Percentiles rank a stretch among this genome's conserved stretches.
Evolutionary conservation across 2,797 vertebrate genomes (phyloP).

Genomic region (Tokudaia tokunoshimensis): DNA sequence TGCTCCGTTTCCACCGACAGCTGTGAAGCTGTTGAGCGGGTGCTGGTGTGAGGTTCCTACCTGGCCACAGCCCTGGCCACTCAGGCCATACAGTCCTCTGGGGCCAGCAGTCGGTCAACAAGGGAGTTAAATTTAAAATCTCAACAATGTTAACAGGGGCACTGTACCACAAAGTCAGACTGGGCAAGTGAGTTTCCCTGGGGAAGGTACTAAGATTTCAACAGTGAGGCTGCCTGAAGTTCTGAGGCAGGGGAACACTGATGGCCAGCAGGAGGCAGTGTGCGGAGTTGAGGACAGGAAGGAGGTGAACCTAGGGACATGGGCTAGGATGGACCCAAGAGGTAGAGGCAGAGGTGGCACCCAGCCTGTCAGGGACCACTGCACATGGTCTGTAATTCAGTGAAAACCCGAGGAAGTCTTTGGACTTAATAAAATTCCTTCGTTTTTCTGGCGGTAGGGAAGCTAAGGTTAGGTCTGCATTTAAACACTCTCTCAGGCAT

Average conservation of each 20-base stretch:
- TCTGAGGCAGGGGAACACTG: not conserved
- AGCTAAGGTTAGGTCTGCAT: not conserved
- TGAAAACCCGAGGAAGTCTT: not conserved
- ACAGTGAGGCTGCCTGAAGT: not conserved
- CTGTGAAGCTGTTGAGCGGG: not conserved
- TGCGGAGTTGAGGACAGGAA: not conserved
- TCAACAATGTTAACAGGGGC: not conserved
- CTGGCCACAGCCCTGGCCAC: not conserved
- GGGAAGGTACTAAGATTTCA: not conserved
- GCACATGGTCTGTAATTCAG: conserved; percentile 12
- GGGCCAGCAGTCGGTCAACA: not conserved
- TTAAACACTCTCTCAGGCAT: not conserved
- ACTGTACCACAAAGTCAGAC: not conserved
- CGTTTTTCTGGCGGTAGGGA: not conserved
- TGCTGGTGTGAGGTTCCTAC: not conserved
- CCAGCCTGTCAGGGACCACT: not conserved
- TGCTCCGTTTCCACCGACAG: not conserved
- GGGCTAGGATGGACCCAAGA: not conserved
- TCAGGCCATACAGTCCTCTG: not conserved
- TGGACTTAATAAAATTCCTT: not conserved
- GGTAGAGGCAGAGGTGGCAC: not conserved
- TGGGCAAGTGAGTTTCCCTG: not conserved
- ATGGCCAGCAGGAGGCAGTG: not conserved
- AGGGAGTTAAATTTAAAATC: not conserved
- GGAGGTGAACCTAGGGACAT: not conserved